A percentile compares a stretch with the other conserved stretches of the same genome.
Evolutionary conservation across 2,797 vertebrate genomes (phyloP).

Genomic region (Muscicapa striata): DNA sequence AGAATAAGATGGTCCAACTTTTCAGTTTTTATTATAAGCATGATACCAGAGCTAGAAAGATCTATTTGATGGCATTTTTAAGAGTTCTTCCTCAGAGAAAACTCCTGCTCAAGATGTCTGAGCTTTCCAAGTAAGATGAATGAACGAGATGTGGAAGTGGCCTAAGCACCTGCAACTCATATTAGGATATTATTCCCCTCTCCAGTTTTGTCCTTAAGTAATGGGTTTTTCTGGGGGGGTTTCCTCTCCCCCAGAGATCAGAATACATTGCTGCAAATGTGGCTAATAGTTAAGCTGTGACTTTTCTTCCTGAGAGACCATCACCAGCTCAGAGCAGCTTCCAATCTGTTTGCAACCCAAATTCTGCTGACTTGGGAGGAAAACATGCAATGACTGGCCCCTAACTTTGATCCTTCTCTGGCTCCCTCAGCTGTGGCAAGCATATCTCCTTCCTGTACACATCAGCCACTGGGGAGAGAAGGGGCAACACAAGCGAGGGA

Average conservation of each 20-base stretch:
- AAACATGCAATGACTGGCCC: neutral
- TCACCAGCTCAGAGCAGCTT: neutral
- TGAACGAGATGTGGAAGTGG: neutral
- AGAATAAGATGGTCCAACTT: neutral
- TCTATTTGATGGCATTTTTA: neutral
- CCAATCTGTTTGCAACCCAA: neutral
- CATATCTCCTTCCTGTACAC: neutral
- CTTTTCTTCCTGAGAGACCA: neutral
- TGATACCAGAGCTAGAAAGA: neutral
- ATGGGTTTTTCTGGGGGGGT: neutral
- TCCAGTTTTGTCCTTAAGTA: neutral
- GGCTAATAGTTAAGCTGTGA: neutral
- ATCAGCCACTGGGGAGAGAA: neutral
- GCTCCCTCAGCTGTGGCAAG: neutral
- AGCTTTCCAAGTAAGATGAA: neutral
- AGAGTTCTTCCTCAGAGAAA: neutral
- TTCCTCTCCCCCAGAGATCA: neutral
- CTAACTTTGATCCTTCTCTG: neutral
- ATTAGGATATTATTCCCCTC: neutral
- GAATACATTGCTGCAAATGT: neutral
- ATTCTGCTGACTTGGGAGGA: neutral
- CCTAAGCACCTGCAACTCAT: neutral
- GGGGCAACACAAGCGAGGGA: neutral
- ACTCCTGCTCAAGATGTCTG: neutral
- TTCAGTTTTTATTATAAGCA: neutral